Conservation (phyloP, 2,113 vertebrate species). For the Tupaia tana region DNA sequence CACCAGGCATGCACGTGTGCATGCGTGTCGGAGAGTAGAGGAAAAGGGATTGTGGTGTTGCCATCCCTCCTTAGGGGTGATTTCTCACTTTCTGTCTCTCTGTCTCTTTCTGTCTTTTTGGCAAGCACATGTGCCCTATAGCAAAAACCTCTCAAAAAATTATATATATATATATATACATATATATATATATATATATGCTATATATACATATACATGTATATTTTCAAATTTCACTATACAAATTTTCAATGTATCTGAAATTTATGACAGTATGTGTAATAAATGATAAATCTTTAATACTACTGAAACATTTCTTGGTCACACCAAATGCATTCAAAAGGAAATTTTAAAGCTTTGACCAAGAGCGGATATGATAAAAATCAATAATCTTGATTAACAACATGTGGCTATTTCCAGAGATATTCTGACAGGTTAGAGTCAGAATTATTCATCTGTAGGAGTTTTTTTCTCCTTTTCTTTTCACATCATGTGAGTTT, state of each 20-base stretch:
- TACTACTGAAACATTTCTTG: neutral
- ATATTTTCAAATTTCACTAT: neutral
- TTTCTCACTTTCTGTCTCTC: no score
- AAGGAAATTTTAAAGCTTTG: slow-evolving; percentile 30
- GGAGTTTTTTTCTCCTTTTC: neutral
- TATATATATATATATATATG: neutral
- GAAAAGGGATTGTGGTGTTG: no score
- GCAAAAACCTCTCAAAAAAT: no score
- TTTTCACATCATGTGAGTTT: neutral
- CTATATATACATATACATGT: neutral
- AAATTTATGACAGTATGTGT: slow-evolving; percentile 4
- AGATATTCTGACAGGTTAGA: slow-evolving; percentile 35
- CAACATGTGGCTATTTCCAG: neutral
- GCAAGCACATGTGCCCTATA: no score
- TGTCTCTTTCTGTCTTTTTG: no score
- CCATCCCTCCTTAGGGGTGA: no score
- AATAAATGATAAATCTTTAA: slow-evolving; percentile 13
- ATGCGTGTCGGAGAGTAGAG: no score
- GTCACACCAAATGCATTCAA: neutral
- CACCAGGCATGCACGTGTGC: no score
- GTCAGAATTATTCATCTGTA: neutral
- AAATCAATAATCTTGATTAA: slow-evolving; percentile 10
- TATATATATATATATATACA: no score
- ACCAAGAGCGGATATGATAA: neutral
- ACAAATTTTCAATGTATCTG: neutral